These are phyloP conservation scores for Percina caprodes DNA, from an alignment of 2,113 vertebrate genomes.

Conservation along the genomic window DNA sequence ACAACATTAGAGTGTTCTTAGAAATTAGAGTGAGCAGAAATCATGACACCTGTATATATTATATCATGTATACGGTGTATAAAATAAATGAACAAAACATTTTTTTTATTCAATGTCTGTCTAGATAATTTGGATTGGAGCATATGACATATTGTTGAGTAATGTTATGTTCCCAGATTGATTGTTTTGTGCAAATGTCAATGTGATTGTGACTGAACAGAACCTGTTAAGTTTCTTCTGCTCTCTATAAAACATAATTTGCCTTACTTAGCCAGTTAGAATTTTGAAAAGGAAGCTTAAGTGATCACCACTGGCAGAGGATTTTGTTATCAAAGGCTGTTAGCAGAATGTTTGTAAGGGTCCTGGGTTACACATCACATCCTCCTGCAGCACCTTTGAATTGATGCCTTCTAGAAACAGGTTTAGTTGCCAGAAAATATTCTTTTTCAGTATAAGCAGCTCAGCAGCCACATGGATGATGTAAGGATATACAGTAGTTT, in stretches of 20 bases:
- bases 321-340: slow-evolving; percentile 56
- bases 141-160: neutral
- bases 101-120: neutral
- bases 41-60: neutral
- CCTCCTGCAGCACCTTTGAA: slow-evolving; percentile 51
- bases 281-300: slow-evolving; percentile 28
- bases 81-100: neutral
- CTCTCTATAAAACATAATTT: neutral
- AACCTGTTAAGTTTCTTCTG: neutral
- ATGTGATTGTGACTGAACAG: neutral
- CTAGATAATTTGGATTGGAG: neutral
- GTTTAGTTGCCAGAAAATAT: slow-evolving; percentile 43
- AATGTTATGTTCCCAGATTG: neutral
- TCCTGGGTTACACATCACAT: slow-evolving; percentile 65
- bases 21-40: neutral
- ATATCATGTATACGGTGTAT: too few relatives aligned
- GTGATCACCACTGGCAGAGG: slow-evolving; percentile 34
- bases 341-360: slow-evolving; percentile 39
- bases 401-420: slow-evolving; percentile 51
- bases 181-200: neutral
- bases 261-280: neutral
- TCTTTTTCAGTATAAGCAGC: slow-evolving; percentile 29
- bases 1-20: neutral
- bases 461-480: slow-evolving; percentile 29
- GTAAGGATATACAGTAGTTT: slow-evolving; percentile 22